phyloP scores from a whole-genome alignment of 1,140 invertebrate species.

The Drosophila prosaltans region DNA sequence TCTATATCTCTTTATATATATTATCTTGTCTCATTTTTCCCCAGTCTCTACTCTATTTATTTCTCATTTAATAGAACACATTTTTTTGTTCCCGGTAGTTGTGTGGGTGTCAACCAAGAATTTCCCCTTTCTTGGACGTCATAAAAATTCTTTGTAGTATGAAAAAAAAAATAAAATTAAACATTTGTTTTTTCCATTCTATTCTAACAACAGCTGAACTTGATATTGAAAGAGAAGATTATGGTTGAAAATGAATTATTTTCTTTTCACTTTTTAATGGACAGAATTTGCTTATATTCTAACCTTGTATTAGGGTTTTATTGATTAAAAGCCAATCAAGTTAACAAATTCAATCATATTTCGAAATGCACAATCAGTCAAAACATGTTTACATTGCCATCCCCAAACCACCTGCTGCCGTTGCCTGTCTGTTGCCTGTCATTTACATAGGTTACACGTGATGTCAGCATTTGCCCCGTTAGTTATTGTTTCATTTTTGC shows the following conservation, averaged over 20 bases:
- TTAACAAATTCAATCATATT: conserved; percentile 41
- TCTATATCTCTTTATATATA: not conserved
- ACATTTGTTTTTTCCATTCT: conserved; percentile 3
- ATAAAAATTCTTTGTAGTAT: conserved; percentile 4
- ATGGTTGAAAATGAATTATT: not conserved
- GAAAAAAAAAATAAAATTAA: conserved; percentile 3
- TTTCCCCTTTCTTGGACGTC: not conserved
- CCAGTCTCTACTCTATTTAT: not conserved
- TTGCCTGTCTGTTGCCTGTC: not conserved
- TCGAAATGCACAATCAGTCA: conserved; percentile 33
- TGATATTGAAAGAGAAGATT: not conserved
- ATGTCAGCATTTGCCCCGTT: conserved; percentile 37
- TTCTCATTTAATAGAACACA: not conserved
- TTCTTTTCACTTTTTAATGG: not conserved
- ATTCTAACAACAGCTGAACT: not conserved
- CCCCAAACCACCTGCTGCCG: conserved; percentile 9
- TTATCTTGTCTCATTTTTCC: not conserved
- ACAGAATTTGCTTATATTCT: not conserved
- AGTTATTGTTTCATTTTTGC: conserved; percentile 19
- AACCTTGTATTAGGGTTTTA: conserved; percentile 14
- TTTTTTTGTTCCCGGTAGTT: not conserved
- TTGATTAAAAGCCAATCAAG: conserved; percentile 39
- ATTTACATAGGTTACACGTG: conserved; percentile 54
- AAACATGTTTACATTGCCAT: conserved; percentile 56
- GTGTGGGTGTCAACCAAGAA: not conserved